Evolutionary conservation across 2,113 vertebrate species (phyloP).

Genomic region (Engraulis encrasicolus): DNA sequence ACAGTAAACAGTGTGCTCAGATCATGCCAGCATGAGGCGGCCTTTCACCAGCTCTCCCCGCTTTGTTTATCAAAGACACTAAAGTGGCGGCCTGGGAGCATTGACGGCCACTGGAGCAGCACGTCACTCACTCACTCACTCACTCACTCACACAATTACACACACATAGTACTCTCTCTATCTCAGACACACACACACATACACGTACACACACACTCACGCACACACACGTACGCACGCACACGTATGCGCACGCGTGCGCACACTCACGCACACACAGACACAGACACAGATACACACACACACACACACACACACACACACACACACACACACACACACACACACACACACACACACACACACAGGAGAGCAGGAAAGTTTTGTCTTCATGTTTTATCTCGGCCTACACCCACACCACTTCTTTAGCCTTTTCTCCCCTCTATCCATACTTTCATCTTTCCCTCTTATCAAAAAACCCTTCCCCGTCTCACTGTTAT

Average conservation of each 20-base stretch:
- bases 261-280: background rate
- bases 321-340: constrained; percentile 18
- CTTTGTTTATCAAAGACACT: constrained; percentile 77
- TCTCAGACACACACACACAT: too few relatives aligned
- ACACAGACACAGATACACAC: background rate
- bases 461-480: background rate
- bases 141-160: background rate
- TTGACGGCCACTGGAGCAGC: constrained; percentile 59
- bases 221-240: constrained; percentile 21
- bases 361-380: background rate
- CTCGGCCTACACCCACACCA: background rate
- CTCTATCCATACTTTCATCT: background rate
- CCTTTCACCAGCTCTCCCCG: constrained; percentile 65
- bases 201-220: background rate
- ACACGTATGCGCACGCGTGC: background rate
- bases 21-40: constrained; percentile 72
- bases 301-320: constrained; percentile 18
- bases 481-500: background rate
- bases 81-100: too few relatives aligned
- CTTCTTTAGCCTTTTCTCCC: background rate
- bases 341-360: constrained; percentile 27
- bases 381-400: background rate
- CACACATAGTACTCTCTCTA: background rate
- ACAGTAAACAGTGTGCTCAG: constrained; percentile 74
- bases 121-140: constrained; percentile 41